phyloP scores from a whole-genome alignment of 2,888 invertebrate genomes.

The Choristoneura rosaceana region DNA sequence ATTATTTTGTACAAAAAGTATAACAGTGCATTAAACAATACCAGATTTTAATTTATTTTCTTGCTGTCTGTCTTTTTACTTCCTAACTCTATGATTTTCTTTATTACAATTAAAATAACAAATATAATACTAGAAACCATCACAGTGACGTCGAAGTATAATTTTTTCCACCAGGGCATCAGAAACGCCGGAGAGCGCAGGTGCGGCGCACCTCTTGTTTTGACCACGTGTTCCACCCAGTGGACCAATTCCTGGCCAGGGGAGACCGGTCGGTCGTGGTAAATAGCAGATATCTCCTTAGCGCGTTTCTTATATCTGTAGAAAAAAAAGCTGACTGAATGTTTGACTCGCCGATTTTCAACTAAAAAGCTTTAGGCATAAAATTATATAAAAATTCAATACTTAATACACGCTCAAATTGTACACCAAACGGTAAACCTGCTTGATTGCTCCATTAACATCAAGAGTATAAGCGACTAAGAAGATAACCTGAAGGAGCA shows the following conservation, averaged over 20 bases:
- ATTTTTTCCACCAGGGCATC: slow-evolving; percentile 44
- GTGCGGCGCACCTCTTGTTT: slow-evolving; percentile 45
- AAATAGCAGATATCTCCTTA: slow-evolving; percentile 48
- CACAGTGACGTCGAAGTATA: slow-evolving; percentile 42
- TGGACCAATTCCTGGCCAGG: slow-evolving; percentile 48
- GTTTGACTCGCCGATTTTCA: no score
- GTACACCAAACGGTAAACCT: no score
- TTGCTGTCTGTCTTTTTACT: slow-evolving; percentile 1
- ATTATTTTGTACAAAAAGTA: no score
- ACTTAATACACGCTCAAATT: no score
- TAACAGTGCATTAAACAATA: no score
- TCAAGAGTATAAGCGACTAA: no score
- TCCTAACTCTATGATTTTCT: not conserved
- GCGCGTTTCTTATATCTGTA: slow-evolving; percentile 44
- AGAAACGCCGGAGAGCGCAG: slow-evolving; percentile 46
- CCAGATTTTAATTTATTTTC: slow-evolving; percentile 32
- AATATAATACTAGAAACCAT: slow-evolving; percentile 7
- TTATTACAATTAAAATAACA: not conserved
- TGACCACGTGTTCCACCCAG: slow-evolving; percentile 45
- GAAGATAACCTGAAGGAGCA: no score
- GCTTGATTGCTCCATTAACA: no score
- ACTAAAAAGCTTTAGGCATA: no score
- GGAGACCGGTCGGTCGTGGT: slow-evolving; percentile 49
- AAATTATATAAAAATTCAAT: no score
- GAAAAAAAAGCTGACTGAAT: no score